phyloP scores from a whole-genome alignment of 1,140 invertebrate species.

The Prorops nasuta region DNA sequence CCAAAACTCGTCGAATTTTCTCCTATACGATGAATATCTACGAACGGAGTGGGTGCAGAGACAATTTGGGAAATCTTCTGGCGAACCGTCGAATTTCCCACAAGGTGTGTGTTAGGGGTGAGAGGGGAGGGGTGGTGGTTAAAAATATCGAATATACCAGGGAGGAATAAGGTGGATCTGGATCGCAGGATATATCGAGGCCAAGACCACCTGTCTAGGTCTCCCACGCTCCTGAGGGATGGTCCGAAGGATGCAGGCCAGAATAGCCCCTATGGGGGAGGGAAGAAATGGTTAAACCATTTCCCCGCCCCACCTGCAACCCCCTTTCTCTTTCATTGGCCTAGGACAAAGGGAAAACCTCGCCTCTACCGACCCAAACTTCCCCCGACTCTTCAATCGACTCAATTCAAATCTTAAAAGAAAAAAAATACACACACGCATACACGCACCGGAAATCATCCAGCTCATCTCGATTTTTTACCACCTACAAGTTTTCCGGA shows the following conservation, averaged over 20 bases:
- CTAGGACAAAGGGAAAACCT: slow-evolving; percentile 28
- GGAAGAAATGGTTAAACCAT: slow-evolving; percentile 31
- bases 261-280: slow-evolving; percentile 20
- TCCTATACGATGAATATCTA: too few relatives aligned
- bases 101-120: slow-evolving; percentile 35
- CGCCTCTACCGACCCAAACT: slow-evolving; percentile 19
- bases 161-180: slow-evolving; percentile 37
- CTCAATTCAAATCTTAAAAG: slow-evolving; percentile 33
- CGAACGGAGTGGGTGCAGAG: too few relatives aligned
- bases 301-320: slow-evolving; percentile 16
- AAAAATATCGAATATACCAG: slow-evolving; percentile 33
- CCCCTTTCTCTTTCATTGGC: slow-evolving; percentile 30
- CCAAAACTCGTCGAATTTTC: too few relatives aligned
- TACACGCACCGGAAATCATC: too few relatives aligned
- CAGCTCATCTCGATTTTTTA: too few relatives aligned
- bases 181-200: slow-evolving; percentile 17
- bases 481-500: too few relatives aligned
- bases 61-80: too few relatives aligned
- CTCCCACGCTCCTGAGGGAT: slow-evolving; percentile 42
- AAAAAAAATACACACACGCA: too few relatives aligned
- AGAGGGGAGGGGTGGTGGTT: too few relatives aligned
- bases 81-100: too few relatives aligned
- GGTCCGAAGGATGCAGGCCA: slow-evolving; percentile 22
- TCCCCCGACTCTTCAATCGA: slow-evolving; percentile 21
- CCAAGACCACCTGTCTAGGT: slow-evolving; percentile 43